Evolutionary conservation across 2,797 vertebrate species (phyloP).

Genomic region (Petrocephalus sullivani): DNA sequence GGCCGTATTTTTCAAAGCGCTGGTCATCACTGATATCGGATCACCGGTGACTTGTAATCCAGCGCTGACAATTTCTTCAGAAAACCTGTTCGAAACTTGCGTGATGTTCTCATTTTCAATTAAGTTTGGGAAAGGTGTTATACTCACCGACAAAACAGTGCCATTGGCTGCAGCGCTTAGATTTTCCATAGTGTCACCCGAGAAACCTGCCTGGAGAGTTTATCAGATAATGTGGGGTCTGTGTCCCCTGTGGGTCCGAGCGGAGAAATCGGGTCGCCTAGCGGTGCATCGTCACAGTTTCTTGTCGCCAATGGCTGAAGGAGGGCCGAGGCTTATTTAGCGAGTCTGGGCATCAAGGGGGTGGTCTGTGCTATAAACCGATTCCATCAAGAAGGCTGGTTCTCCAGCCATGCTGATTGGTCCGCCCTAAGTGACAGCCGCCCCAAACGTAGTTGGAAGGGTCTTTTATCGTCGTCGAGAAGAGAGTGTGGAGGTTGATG

Average conservation of each 20-base stretch:
- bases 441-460: conserved; percentile 18
- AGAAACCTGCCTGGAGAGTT: conserved; percentile 26
- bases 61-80: conserved; percentile 16
- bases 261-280: conserved; percentile 44
- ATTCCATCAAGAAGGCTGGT: conserved; percentile 29
- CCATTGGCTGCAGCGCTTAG: conserved; percentile 35
- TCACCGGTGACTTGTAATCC: conserved; percentile 30
- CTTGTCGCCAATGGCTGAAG: conserved; percentile 38
- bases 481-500: conserved; percentile 8
- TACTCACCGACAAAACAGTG: conserved; percentile 10
- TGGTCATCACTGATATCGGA: conserved; percentile 33
- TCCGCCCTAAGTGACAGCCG: conserved; percentile 20
- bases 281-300: conserved; percentile 34
- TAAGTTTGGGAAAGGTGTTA: conserved; percentile 31
- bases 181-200: conserved; percentile 57
- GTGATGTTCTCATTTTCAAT: conserved; percentile 30
- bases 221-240: conserved; percentile 1
- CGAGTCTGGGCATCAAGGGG: conserved; percentile 40
- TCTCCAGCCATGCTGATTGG: conserved; percentile 42
- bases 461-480: not conserved
- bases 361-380: conserved; percentile 31
- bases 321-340: conserved; percentile 28
- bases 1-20: conserved; percentile 36
- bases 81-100: conserved; percentile 1
- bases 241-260: conserved; percentile 34